Percentiles rank a stretch among this genome's conserved stretches.
phyloP scores from a whole-genome alignment of 2,797 vertebrate species.

The Alauda arvensis region DNA sequence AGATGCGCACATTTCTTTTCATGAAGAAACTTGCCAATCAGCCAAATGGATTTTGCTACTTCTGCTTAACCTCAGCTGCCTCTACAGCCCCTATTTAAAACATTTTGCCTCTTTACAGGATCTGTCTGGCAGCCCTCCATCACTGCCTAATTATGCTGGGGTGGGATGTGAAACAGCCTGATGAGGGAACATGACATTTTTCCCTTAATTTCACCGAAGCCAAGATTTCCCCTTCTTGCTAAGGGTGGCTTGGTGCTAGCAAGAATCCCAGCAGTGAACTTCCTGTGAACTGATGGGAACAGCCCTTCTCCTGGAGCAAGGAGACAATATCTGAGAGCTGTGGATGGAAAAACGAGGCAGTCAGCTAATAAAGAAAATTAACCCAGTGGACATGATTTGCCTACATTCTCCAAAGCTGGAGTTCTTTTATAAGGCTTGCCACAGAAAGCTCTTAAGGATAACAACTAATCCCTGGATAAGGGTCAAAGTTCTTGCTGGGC shows the following conservation, averaged over 20 bases:
- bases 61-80: neutral
- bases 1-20: neutral
- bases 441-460: conserved; percentile 44
- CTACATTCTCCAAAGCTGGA: neutral
- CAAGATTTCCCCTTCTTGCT: neutral
- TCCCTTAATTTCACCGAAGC: neutral
- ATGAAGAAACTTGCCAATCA: neutral
- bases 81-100: neutral
- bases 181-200: neutral
- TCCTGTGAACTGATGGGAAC: conserved; percentile 27
- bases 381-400: conserved; percentile 26
- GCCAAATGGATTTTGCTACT: neutral
- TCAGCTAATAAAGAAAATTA: conserved; percentile 57
- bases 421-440: conserved; percentile 7
- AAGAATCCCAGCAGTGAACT: neutral
- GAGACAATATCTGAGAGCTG: neutral
- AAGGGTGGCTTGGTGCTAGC: neutral
- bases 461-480: conserved; percentile 44
- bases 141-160: neutral
- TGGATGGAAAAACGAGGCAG: neutral
- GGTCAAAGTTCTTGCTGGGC: conserved; percentile 49
- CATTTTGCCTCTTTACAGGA: neutral
- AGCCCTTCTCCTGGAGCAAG: neutral
- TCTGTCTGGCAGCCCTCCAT: neutral
- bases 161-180: neutral